phyloP scores from a whole-genome alignment of 2,888 invertebrate species.

The Lepidocyrtoides sp. region DNA sequence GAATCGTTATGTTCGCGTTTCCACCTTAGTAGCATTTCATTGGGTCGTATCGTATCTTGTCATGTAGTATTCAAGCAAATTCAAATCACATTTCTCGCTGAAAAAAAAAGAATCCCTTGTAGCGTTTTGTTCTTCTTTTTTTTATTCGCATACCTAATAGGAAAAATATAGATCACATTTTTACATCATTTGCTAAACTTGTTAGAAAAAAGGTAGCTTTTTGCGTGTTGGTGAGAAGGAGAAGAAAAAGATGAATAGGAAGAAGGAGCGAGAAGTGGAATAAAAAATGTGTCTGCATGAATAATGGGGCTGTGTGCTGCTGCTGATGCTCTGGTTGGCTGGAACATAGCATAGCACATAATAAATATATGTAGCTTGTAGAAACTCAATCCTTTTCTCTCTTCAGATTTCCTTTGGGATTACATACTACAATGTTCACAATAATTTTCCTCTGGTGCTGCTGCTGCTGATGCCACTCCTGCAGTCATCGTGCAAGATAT shows the following conservation, averaged over 20 bases:
- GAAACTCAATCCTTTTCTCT: slow-evolving; percentile 3
- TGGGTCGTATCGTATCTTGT: neutral
- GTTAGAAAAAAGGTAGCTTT: too few relatives aligned
- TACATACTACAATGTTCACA: slow-evolving; percentile 22
- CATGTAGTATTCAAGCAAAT: neutral
- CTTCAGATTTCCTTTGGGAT: neutral
- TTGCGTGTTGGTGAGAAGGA: neutral
- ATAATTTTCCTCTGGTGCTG: neutral
- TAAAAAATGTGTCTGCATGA: slow-evolving; percentile 25
- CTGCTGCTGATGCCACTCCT: neutral
- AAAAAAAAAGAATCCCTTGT: neutral
- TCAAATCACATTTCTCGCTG: neutral
- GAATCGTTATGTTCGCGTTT: neutral
- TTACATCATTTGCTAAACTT: neutral
- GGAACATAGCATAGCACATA: neutral
- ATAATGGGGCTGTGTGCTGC: neutral
- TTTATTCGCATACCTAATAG: neutral
- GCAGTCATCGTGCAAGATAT: too few relatives aligned
- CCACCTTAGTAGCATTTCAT: neutral
- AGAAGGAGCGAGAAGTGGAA: neutral
- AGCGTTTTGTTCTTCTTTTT: neutral
- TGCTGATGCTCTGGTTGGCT: neutral
- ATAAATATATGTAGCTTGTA: neutral
- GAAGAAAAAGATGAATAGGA: neutral
- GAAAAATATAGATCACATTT: neutral